Percentiles rank a stretch among this genome's conserved stretches.
phyloP scores from a whole-genome alignment of 2,888 invertebrate genomes.

The Lasius fuliginosus region DNA sequence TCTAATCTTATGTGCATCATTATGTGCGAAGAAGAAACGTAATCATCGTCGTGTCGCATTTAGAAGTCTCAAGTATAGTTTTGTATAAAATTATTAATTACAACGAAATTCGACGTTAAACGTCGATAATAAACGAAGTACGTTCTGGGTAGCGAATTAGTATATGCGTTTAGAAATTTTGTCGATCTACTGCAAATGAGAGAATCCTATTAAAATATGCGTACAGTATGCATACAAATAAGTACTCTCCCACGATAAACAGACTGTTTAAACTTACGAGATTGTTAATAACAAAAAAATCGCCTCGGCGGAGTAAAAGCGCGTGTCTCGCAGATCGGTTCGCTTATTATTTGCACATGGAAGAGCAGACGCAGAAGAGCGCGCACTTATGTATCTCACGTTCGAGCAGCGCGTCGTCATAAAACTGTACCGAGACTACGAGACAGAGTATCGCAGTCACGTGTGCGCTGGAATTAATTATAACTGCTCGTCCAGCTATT shows the following conservation, averaged over 20 bases:
- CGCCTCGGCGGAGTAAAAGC: not conserved
- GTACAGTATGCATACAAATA: not conserved
- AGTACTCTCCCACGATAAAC: not conserved
- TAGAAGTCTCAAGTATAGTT: not conserved
- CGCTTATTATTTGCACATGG: not conserved
- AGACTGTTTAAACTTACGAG: not conserved
- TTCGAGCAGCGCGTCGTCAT: conserved; percentile 9
- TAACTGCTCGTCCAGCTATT: conserved; percentile 9
- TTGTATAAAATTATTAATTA: not conserved
- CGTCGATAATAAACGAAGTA: not conserved
- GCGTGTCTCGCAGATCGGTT: not conserved
- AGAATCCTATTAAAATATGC: not conserved
- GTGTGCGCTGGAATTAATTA: conserved; percentile 32
- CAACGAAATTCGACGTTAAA: not conserved
- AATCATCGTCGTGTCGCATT: not conserved
- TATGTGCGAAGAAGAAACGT: not conserved
- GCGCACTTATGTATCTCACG: conserved; percentile 22
- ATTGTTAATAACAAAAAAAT: not conserved
- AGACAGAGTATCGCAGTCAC: conserved; percentile 32
- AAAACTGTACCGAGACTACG: conserved; percentile 1
- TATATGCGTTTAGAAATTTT: not conserved
- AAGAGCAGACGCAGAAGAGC: not conserved
- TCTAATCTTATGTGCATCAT: conserved; percentile 1
- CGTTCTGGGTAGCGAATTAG: not conserved
- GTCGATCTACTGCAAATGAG: not conserved